Base-by-base conservation (phyloP, 2,797 vertebrate genomes). In the Pangasius larnaudii region DNA sequence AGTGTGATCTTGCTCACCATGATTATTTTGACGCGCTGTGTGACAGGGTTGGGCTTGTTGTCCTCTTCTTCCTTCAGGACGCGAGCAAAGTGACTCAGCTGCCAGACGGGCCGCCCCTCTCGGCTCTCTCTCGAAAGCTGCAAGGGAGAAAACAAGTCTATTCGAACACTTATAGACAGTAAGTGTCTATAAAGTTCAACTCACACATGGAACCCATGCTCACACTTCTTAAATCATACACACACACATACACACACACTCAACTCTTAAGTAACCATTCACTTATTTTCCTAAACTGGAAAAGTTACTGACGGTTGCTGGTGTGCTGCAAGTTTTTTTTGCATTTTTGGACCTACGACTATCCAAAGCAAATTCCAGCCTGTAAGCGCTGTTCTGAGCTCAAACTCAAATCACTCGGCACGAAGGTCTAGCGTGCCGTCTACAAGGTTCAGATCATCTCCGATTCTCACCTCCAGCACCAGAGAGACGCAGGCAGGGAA, bases 31-130 rank as follows among this genome's bases (percentile, higher is more conserved):
- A 99, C 98, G 59, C 98, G 96, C 93, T 99, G 98, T 9, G 98
- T 97, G 51, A 99, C 98, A 56, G 98, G 98, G 92, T 99, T 99
- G 83, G 98, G 98, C 89, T 99, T 99, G 95, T 99, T 99, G 94
- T 98, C 98, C 92, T 99, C 98, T 92, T 99, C 98, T 85, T 97
- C 96, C 93, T 99, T 98, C 91, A 99, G 95, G 89, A 98, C 98
- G 89, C 96, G 96, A 86, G 98, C 97, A 92, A 99, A 98, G 88
- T 99, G 98, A 89, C 97, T 98, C 85, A 99, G 96, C 92, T 99
- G 98, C 98, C 98, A 99, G 93, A 99, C 98, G 1, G 98, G 98
- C 58, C 95, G 98, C 0, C 98, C 98, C 90, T 98, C 98, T 0
- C 97, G 96, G 91, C 97, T 98, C 92, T 99, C 98, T 75, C 98